These are phyloP conservation scores for Meandrina meandrites DNA, from an alignment of 92 coral and sea anemone species.

Conservation along the genomic window DNA sequence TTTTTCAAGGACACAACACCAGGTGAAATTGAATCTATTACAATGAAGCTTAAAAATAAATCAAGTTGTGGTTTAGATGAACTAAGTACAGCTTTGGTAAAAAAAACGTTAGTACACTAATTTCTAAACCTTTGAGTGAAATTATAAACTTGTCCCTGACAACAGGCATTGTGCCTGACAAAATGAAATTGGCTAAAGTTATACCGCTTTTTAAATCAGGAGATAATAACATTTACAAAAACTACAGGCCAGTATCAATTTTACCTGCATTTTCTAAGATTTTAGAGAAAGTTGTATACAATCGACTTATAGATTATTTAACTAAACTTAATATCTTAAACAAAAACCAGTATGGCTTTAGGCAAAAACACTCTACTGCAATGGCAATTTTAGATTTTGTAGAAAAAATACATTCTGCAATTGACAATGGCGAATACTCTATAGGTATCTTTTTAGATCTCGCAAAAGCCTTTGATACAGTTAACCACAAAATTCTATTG, in stretches of 20 bases:
- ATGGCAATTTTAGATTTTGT: no score
- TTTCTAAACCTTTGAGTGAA: background rate
- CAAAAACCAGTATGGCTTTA: background rate
- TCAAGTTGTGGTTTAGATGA: no score
- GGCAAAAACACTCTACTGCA: background rate
- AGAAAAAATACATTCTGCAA: no score
- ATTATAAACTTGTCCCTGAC: background rate
- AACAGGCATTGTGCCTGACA: background rate
- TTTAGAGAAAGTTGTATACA: background rate
- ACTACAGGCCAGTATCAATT: background rate
- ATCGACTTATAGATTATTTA: background rate
- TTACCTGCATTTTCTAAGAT: background rate
- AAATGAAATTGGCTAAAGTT: background rate
- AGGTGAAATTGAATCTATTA: no score
- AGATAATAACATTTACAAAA: background rate
- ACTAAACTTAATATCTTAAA: background rate
- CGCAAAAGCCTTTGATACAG: no score
- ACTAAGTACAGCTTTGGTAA: no score
- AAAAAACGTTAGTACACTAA: no score
- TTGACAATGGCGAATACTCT: background rate
- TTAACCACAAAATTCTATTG: no score
- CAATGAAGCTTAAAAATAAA: no score
- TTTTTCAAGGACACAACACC: no score
- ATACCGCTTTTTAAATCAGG: background rate
- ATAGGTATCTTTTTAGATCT: no score